Evolutionary conservation across 2,113 vertebrate species (phyloP).

Genomic region (Aphyosemion australe): DNA sequence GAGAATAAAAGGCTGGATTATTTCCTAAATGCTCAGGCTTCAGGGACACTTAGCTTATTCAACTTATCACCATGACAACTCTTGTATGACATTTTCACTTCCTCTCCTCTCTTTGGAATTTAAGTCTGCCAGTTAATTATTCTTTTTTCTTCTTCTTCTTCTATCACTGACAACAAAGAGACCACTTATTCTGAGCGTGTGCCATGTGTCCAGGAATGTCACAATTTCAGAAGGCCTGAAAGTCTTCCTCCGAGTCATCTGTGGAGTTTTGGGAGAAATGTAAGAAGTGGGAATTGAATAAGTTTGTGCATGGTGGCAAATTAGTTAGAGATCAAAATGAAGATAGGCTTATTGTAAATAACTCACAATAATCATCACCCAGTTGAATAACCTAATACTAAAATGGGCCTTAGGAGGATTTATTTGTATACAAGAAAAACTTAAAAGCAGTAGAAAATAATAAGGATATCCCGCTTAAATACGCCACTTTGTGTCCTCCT

Average conservation of each 20-base stretch:
- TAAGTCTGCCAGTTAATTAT: slow-evolving; percentile 59
- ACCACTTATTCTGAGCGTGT: slow-evolving; percentile 30
- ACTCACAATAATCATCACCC: no score
- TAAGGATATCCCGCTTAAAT: slow-evolving; percentile 24
- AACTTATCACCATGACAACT: slow-evolving; percentile 82
- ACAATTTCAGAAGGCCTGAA: slow-evolving; percentile 21
- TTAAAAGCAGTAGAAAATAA: not conserved
- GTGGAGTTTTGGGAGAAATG: not conserved
- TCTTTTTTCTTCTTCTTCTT: slow-evolving; percentile 45
- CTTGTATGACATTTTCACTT: slow-evolving; percentile 66
- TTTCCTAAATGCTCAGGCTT: slow-evolving; percentile 68
- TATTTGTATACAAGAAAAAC: no score
- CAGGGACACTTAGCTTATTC: slow-evolving; percentile 72
- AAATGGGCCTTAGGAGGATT: no score
- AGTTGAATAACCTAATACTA: no score
- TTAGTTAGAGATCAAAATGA: not conserved
- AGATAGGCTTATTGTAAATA: no score
- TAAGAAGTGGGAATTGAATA: not conserved
- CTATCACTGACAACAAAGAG: slow-evolving; percentile 37
- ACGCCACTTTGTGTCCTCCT: not conserved
- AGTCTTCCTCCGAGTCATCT: not conserved
- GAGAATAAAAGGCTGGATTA: slow-evolving; percentile 50
- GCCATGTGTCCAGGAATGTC: slow-evolving; percentile 46
- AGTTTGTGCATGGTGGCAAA: not conserved
- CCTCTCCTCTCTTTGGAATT: slow-evolving; percentile 56